These are phyloP conservation scores for Channallabes apus DNA, from an alignment of 2,797 vertebrate species.

Conservation along the genomic window DNA sequence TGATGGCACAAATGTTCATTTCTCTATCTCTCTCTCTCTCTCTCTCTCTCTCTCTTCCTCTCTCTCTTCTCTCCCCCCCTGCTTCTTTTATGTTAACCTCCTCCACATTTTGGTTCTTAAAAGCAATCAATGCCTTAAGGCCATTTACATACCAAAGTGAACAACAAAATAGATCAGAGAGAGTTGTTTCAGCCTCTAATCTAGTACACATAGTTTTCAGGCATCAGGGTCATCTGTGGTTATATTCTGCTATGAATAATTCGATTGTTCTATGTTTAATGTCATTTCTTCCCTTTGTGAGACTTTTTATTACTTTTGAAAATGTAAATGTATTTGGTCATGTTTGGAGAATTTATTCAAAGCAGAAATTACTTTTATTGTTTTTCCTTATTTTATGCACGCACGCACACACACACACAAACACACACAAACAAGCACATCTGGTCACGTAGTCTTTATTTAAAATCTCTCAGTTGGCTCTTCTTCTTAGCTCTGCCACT, in stretches of 20 bases:
- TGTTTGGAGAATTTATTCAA: not conserved
- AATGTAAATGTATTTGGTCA: not conserved
- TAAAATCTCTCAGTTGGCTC: not conserved
- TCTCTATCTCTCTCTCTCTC: constrained; percentile 34
- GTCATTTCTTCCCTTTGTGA: not conserved
- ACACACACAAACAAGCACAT: not conserved
- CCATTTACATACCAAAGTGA: constrained; percentile 77
- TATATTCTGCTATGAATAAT: constrained; percentile 33
- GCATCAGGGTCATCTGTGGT: constrained; percentile 4
- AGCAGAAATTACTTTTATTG: not conserved
- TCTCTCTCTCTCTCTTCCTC: constrained; percentile 49
- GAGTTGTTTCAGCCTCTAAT: constrained; percentile 44
- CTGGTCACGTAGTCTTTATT: not conserved
- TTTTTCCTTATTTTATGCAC: not conserved
- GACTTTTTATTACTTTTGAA: constrained; percentile 1
- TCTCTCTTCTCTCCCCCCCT: constrained; percentile 46
- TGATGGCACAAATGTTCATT: constrained; percentile 55
- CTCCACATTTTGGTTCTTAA: constrained; percentile 57
- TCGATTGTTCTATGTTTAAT: constrained; percentile 3
- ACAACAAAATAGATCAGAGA: constrained; percentile 50
- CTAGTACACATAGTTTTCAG: constrained; percentile 14
- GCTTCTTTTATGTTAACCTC: constrained; percentile 56
- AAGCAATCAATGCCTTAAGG: constrained; percentile 77
- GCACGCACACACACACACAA: too few species aligned
- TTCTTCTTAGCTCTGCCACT: not conserved